These are phyloP conservation scores for Fistularia tabacaria DNA, from an alignment of 2,797 vertebrate species.

Conservation along the genomic window DNA sequence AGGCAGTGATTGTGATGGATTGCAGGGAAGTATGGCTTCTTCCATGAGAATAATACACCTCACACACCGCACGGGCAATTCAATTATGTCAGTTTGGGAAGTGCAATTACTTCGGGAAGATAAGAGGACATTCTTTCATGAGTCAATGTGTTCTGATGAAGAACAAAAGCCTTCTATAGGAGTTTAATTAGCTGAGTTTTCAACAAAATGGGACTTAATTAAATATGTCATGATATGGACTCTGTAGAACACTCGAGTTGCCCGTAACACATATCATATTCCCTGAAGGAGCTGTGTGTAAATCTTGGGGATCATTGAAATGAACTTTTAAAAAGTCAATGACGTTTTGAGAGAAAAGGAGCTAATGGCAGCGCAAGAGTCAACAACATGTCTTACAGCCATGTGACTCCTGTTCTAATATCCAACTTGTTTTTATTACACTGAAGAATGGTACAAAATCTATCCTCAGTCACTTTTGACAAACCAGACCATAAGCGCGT, in stretches of 20 bases:
- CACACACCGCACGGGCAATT: slow-evolving; percentile 46
- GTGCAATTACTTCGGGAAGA: slow-evolving; percentile 59
- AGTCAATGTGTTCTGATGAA: slow-evolving; percentile 48
- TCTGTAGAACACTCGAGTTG: slow-evolving; percentile 29
- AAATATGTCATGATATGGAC: slow-evolving; percentile 56
- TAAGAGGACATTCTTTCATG: slow-evolving; percentile 58
- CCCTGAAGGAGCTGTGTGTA: slow-evolving; percentile 13
- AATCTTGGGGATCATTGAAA: slow-evolving; percentile 27
- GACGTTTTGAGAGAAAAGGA: slow-evolving; percentile 32
- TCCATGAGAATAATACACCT: slow-evolving; percentile 62
- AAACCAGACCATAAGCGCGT: too few species aligned
- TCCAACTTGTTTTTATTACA: too few species aligned
- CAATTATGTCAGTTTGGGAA: slow-evolving; percentile 65
- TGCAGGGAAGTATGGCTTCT: slow-evolving; percentile 44
- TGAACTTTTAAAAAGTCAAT: slow-evolving; percentile 32
- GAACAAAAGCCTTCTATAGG: slow-evolving; percentile 27
- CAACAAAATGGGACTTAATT: slow-evolving; percentile 64
- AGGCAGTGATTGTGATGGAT: slow-evolving; percentile 56
- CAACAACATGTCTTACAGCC: too few species aligned
- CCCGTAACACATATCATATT: slow-evolving; percentile 10
- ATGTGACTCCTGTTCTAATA: too few species aligned
- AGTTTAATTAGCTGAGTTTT: slow-evolving; percentile 71
- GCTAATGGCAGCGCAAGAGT: slow-evolving; percentile 9
- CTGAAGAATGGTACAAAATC: too few species aligned
- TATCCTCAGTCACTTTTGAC: too few species aligned